Percentiles rank a stretch among this genome's conserved stretches.
These are phyloP conservation scores for Babylonia areolata DNA, from an alignment of 1,140 invertebrate genomes.

Conservation along the genomic window DNA sequence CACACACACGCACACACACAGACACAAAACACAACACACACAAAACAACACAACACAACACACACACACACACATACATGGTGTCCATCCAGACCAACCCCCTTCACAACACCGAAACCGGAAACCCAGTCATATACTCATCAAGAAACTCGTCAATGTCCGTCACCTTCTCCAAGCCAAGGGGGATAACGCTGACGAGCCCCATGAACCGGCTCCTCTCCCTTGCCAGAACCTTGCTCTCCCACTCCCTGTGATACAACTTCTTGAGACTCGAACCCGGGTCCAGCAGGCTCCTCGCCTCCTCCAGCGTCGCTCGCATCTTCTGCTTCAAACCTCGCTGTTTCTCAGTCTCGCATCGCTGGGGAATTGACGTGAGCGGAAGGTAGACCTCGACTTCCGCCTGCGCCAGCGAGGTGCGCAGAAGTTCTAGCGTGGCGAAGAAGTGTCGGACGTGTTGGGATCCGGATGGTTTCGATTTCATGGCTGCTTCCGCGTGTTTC, in stretches of 20 bases:
- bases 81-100: no score
- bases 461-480: no score
- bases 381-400: conserved; percentile 43
- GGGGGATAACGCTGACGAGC: conserved; percentile 50
- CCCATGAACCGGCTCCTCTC: conserved; percentile 55
- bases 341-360: conserved; percentile 50
- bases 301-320: conserved; percentile 38
- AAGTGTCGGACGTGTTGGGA: conserved; percentile 39
- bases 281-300: conserved; percentile 42
- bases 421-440: conserved; percentile 44
- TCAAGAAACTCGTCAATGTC: conserved; percentile 56
- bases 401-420: conserved; percentile 40
- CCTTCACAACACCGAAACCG: no score
- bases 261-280: conserved; percentile 35
- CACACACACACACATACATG: no score
- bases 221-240: conserved; percentile 44
- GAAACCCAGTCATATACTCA: conserved; percentile 52
- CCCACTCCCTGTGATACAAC: conserved; percentile 44
- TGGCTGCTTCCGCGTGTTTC: no score
- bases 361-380: conserved; percentile 53
- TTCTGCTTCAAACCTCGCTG: conserved; percentile 49
- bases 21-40: no score
- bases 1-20: no score
- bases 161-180: conserved; percentile 46
- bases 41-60: no score